Conservation (phyloP, 1,140 invertebrate species). For the Drosophila grimshawi region DNA sequence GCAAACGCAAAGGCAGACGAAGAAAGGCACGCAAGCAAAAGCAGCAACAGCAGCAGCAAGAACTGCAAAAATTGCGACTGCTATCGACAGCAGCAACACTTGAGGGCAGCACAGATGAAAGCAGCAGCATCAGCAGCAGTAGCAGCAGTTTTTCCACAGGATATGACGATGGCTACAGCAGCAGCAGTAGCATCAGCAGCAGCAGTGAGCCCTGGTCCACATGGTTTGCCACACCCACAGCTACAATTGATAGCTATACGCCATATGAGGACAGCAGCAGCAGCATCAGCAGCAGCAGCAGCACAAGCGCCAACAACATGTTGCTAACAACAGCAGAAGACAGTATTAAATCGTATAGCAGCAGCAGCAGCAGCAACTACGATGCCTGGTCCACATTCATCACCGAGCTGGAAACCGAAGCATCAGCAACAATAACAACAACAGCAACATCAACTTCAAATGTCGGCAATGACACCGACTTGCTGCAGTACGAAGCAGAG, state of each 20-base stretch:
- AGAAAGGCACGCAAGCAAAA: constrained; percentile 65
- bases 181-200: constrained; percentile 50
- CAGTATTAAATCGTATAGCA: constrained; percentile 65
- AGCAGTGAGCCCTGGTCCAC: constrained; percentile 64
- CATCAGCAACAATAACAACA: constrained; percentile 42
- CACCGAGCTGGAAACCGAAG: constrained; percentile 62
- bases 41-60: constrained; percentile 35
- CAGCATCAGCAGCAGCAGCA: constrained; percentile 42
- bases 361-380: constrained; percentile 62
- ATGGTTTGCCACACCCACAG: constrained; percentile 54
- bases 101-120: constrained; percentile 11
- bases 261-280: constrained; percentile 33
- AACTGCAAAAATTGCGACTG: constrained; percentile 31
- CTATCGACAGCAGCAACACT: constrained; percentile 28
- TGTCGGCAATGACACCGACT: constrained; percentile 52
- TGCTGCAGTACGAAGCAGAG: constrained; percentile 65
- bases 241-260: constrained; percentile 62
- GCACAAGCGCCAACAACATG: constrained; percentile 41
- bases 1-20: constrained; percentile 71
- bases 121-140: constrained; percentile 36
- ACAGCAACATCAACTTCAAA: constrained; percentile 23
- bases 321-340: constrained; percentile 59
- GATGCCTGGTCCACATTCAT: constrained; percentile 66
- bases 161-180: constrained; percentile 32
- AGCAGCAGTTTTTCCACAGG: constrained; percentile 43